Percentiles rank a stretch among this genome's conserved stretches.
Evolutionary conservation across 2,113 vertebrate species (phyloP).

Genomic region (Nibea albiflora): DNA sequence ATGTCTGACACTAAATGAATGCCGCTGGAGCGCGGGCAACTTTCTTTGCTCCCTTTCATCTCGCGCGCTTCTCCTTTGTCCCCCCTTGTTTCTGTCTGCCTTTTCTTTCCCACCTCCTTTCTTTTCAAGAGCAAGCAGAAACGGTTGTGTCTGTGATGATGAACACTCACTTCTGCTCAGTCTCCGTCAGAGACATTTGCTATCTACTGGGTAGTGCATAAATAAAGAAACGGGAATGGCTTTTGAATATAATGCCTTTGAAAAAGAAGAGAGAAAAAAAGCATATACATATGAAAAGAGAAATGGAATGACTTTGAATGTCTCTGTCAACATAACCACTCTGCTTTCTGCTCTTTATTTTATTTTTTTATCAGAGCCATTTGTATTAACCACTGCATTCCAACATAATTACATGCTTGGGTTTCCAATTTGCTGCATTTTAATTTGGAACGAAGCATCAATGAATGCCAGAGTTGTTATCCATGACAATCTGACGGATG

Average conservation of each 20-base stretch:
- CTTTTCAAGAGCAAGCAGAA: constrained; percentile 67
- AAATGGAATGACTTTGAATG: constrained; percentile 73
- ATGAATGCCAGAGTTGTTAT: constrained; percentile 76
- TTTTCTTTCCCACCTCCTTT: constrained; percentile 52
- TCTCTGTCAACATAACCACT: constrained; percentile 69
- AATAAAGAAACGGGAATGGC: constrained; percentile 66
- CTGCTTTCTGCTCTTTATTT: constrained; percentile 45
- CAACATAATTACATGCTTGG: constrained; percentile 82
- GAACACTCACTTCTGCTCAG: constrained; percentile 70
- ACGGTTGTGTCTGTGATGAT: constrained; percentile 76
- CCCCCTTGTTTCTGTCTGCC: constrained; percentile 49
- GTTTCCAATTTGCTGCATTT: constrained; percentile 80
- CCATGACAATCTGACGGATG: constrained; percentile 79
- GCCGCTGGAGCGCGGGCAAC: constrained; percentile 78
- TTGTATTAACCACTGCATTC: constrained; percentile 74
- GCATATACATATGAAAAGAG: constrained; percentile 52
- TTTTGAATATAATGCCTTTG: constrained; percentile 70
- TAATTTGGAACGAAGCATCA: constrained; percentile 80
- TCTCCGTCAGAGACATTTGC: constrained; percentile 61
- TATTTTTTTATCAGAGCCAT: constrained; percentile 65
- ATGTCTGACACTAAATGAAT: constrained; percentile 85
- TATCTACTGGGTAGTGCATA: constrained; percentile 66
- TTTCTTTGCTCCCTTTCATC: constrained; percentile 69
- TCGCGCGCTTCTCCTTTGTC: constrained; percentile 49
- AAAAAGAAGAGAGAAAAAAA: constrained; percentile 44